Evolutionary conservation across 2,888 invertebrate species (phyloP), one percentile per base, ranked within the genome.

Genomic region (Cistogaster globosa): DNA sequence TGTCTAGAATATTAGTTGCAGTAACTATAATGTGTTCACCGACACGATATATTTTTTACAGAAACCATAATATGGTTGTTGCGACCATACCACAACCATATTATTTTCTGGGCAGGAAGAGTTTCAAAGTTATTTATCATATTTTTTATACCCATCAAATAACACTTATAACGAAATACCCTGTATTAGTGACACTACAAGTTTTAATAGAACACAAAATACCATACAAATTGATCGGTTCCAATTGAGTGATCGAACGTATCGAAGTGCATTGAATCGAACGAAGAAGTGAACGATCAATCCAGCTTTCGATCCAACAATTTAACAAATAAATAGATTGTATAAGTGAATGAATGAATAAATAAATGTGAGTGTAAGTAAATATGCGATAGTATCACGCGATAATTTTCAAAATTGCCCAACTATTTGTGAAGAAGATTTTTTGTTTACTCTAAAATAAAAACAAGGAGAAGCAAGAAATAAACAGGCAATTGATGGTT

Each of bases 151-250:
- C 12, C 2, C 32, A 22, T 3, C 11, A 20, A 55, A 69, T 45
- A 78, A 78, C 75, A 68, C 48, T 51, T 58, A 26, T 16, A 0
- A 5, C 0, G 9, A 11, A 38, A 55, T 60, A 76, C 71, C 76
- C 76, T 75, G 32, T 60, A 18, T 32, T 48, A 60, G 22, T 36
- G 16, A 74, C 18, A 74, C 48, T 63, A 22, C 16, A 63, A 48
- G 69, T 20, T 18, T 69, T 82, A 58, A 65, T 69, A 74, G 67
- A 83, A 65, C 75, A 84, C 58, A 75, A 87, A 87, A 80, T 89
- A 89, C 89, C 88, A 88, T 88, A 88, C 91, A 92, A 92, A 92
- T 92, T 92, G 92, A 92, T 92, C 92, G 92, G 92, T 92, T 92
- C 92, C 92, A 91, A 91, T 90, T 92, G 92, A 91, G 88, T 90